Base-by-base conservation (phyloP, 2,888 invertebrate species). In the Mongoloraphidia duomilia region DNA sequence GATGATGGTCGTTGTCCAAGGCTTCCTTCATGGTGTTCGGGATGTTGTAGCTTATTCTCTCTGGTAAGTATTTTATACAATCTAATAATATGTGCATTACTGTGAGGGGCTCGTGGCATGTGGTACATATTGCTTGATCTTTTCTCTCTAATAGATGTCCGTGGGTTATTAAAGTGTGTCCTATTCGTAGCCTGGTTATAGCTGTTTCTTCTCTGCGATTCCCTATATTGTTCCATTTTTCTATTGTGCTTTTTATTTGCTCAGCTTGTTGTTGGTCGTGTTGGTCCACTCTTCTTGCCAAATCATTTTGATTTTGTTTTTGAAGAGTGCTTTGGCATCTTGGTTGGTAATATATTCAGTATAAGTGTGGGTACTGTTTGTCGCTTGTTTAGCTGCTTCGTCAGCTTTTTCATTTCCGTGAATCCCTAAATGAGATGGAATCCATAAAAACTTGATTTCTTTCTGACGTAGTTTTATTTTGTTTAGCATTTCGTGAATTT, bases 341-440 rank as follows among this genome's bases (percentile, higher is more conserved):
- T 44, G 14, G 8, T 10, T 3, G 37, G 44, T 39, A 14, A 37
- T 11, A 11, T 17, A 8, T 3, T 42, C 37, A 11, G 34, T 38
- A 2, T 42, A 35, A n/a, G 14, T 36, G 42, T 12, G 10, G 8
- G 17, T 5, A 11, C 12, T 8, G 8, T 10, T 36, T n/a, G 45
- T 36, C 5, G 40, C 40, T n/a, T 40, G 12, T 49, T 46, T 39
- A 17, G 49, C 49, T n/a, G 34, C 34, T 40, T 5, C 26, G 35
- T 49, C 49, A 8, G 45, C 48, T 48, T 41, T 33, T 36, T 48
- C 42, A 10, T 48, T 48, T 47, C 40, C 47, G 2, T 41, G 13
- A 41, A 41, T 47, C 39, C 41, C 40, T n/a, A 10, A 11, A 37
- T 47, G 47, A 8, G 47, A 47, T 26, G 47, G 47, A 8, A 47